These are phyloP conservation scores for Drosophila bocki DNA, from an alignment of 1,140 invertebrate genomes.

Conservation along the genomic window DNA sequence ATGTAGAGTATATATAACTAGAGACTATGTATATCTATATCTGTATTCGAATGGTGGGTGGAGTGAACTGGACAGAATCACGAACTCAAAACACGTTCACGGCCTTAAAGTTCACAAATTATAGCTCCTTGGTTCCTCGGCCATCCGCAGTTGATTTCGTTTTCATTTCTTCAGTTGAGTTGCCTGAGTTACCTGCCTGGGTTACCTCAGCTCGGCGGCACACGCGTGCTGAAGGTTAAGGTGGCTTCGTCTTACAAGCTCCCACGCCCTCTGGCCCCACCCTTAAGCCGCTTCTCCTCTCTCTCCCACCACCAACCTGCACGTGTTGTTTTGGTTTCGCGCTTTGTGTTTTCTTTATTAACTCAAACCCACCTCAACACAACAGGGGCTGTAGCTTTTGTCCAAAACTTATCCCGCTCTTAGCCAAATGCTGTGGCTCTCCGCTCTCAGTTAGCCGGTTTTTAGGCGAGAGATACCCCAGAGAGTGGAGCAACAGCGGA, in stretches of 20 bases:
- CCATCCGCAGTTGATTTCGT: slow-evolving; percentile 23
- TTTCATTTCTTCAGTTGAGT: slow-evolving; percentile 48
- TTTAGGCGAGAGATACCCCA: not conserved
- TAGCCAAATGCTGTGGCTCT: slow-evolving; percentile 18
- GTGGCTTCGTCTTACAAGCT: slow-evolving; percentile 15
- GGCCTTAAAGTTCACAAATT: slow-evolving; percentile 49
- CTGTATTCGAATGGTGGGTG: not conserved
- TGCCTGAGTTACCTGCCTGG: slow-evolving; percentile 7
- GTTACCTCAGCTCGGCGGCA: slow-evolving; percentile 17
- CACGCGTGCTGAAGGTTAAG: slow-evolving; percentile 70
- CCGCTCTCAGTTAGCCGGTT: slow-evolving; percentile 32
- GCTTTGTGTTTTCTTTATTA: slow-evolving; percentile 28
- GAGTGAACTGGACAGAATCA: slow-evolving; percentile 41
- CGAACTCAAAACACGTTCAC: slow-evolving; percentile 67
- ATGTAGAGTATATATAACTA: not conserved
- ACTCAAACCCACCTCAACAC: slow-evolving; percentile 2
- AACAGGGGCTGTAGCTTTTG: slow-evolving; percentile 34
- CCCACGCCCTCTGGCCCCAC: slow-evolving; percentile 31
- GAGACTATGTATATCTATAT: not conserved
- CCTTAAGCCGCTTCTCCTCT: not conserved
- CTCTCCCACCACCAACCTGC: slow-evolving; percentile 2
- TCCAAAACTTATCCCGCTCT: slow-evolving; percentile 19
- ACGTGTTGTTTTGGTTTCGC: slow-evolving; percentile 53
- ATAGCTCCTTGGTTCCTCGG: slow-evolving; percentile 27
- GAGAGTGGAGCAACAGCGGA: slow-evolving; percentile 1